A percentile compares a stretch with the other conserved stretches of the same genome.
These are phyloP conservation scores for Piscicola geometra DNA, from an alignment of 2,888 invertebrate species.

Conservation along the genomic window DNA sequence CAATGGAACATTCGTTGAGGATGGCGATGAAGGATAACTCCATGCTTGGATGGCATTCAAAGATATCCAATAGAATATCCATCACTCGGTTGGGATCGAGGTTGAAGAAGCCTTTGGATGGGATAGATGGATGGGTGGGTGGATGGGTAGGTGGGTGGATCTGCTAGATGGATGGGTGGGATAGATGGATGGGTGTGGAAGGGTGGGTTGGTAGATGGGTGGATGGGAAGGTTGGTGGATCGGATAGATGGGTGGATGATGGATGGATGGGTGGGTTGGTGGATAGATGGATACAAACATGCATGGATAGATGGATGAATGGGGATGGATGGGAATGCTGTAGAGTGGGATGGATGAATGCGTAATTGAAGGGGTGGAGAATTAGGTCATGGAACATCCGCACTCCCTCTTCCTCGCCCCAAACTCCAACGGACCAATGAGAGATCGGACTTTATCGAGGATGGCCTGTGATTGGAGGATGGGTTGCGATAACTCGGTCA, in stretches of 20 bases:
- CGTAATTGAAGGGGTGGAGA: not conserved
- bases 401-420: too few species aligned
- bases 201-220: too few species aligned
- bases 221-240: too few species aligned
- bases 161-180: not conserved
- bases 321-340: not conserved
- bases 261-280: not conserved
- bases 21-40: constrained; percentile 76
- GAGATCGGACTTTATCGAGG: constrained; percentile 82
- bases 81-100: constrained; percentile 95
- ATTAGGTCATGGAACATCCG: too few species aligned
- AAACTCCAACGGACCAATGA: constrained; percentile 70
- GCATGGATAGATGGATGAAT: too few species aligned
- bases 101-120: constrained; percentile 79
- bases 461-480: constrained; percentile 57
- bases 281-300: not conserved
- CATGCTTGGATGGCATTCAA: constrained; percentile 66
- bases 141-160: not conserved
- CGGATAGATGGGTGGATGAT: not conserved
- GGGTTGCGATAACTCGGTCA: constrained; percentile 81
- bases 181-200: too few species aligned
- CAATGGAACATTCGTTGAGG: constrained; percentile 79
- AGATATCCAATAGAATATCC: constrained; percentile 91
- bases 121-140: not conserved
- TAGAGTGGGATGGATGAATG: not conserved